Evolutionary conservation across 2,113 vertebrate species (phyloP).

Genomic region (Laterallus jamaicensis): DNA sequence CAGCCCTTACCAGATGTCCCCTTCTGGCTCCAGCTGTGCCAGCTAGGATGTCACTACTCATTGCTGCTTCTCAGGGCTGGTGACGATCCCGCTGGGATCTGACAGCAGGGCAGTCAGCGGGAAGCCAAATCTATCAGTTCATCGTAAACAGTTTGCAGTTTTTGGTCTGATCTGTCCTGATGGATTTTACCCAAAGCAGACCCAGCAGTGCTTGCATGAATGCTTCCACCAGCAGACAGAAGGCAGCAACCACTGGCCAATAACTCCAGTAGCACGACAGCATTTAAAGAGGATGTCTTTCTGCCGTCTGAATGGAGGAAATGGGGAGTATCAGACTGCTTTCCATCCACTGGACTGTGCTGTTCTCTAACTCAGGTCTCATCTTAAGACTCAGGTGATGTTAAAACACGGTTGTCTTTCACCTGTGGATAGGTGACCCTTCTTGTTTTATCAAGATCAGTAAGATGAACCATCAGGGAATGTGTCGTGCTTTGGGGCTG

Average conservation of each 20-base stretch:
- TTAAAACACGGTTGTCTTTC: background rate
- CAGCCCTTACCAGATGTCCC: background rate
- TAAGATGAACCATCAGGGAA: background rate
- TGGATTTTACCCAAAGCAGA: background rate
- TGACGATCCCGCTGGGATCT: background rate
- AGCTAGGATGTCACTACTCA: background rate
- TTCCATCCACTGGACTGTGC: background rate
- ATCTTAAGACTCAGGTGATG: background rate
- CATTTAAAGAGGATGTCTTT: rapidly evolving
- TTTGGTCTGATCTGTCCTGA: background rate
- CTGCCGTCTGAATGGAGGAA: background rate
- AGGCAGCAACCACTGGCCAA: background rate
- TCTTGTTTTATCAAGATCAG: background rate
- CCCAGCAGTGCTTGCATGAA: rapidly evolving
- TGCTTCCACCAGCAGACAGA: background rate
- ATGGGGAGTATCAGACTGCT: background rate
- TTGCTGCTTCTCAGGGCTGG: background rate
- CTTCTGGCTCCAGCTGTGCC: background rate
- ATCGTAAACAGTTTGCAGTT: background rate
- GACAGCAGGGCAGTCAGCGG: background rate
- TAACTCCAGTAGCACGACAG: background rate
- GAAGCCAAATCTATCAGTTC: background rate
- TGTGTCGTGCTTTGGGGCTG: background rate
- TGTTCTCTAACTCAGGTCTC: background rate
- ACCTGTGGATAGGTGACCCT: background rate